Evolutionary conservation across 1,140 invertebrate species (phyloP), one percentile per base, ranked within the genome.

Genomic region (Drosophila mayri): DNA sequence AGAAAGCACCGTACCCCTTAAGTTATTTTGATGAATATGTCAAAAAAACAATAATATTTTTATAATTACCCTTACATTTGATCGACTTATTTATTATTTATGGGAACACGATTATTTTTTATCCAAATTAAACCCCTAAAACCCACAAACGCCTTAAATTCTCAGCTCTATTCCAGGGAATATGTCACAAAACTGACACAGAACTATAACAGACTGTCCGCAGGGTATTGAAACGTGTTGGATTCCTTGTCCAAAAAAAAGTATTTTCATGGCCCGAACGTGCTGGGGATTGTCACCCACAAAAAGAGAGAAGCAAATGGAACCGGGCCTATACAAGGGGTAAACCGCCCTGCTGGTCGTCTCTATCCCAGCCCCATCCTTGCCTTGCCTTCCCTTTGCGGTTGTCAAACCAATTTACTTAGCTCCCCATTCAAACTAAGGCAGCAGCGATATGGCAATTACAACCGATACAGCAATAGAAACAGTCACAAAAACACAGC

Each of bases 401-500:
- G 74, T 67, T 76, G 54, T 76, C 80, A 82, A 75, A 84, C 80
- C 80, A 82, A 84, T 82, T 82, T 82, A 81, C 71, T 47, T 59
- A 37, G 52, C 18, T 43, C 52, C 60, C 73, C 47, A 28, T 58
- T 44, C 41, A 41, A 60, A 47, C 61, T 66, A 59, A 37, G 35
- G 41, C 37, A 50, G 30, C 50, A 57, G 52, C 52, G 72, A 76
- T 76, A 76, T 67, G 73, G 54, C 74, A 77, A 77, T 77, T 77
- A 61, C 75, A 77, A 28, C 44, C 54, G 68, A n/a, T 67, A 64
- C 20, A 67, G 57, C 44, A 47, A 47, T 25, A 47, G 44, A 47
- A 47, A 25, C 22, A 25, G 44, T 9, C 22, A 47, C 44, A 12
- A 35, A 38, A 22, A 44, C 57, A 57, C 50, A 22, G 20, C 18